These are phyloP conservation scores for Lophochroa leadbeateri DNA, from an alignment of 2,113 vertebrate genomes.

Conservation along the genomic window DNA sequence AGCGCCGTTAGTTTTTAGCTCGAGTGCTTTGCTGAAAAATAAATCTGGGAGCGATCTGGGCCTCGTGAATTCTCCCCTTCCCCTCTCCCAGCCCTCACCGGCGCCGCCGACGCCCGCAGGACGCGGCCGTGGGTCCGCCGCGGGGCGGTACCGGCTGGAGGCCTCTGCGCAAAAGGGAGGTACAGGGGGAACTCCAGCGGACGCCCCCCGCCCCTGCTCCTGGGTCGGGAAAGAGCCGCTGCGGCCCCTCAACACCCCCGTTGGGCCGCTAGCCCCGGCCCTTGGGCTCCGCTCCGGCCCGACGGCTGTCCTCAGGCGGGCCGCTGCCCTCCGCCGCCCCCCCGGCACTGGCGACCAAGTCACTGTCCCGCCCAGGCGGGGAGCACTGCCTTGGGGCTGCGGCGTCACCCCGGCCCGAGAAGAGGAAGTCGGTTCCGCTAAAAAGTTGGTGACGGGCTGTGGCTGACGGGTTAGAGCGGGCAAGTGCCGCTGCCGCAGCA, in stretches of 20 bases:
- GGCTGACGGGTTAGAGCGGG: not conserved
- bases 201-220: too few relatives aligned
- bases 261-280: not conserved
- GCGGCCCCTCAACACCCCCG: not conserved
- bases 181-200: not conserved
- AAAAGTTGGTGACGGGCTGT: constrained; percentile 29
- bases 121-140: not conserved
- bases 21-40: not conserved
- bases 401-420: not conserved
- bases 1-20: not conserved
- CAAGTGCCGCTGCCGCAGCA: not conserved
- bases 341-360: too few relatives aligned
- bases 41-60: not conserved
- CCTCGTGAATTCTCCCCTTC: not conserved
- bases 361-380: not conserved
- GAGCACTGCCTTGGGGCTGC: not conserved
- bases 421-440: constrained; percentile 19
- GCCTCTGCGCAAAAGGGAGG: not conserved
- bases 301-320: too few relatives aligned
- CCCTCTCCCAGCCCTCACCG: not conserved
- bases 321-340: not conserved
- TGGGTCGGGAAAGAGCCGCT: not conserved
- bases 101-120: not conserved
- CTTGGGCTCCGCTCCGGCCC: not conserved
- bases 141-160: too few relatives aligned